phyloP scores from a whole-genome alignment of 2,888 invertebrate species.

The Dryobota labecula region DNA sequence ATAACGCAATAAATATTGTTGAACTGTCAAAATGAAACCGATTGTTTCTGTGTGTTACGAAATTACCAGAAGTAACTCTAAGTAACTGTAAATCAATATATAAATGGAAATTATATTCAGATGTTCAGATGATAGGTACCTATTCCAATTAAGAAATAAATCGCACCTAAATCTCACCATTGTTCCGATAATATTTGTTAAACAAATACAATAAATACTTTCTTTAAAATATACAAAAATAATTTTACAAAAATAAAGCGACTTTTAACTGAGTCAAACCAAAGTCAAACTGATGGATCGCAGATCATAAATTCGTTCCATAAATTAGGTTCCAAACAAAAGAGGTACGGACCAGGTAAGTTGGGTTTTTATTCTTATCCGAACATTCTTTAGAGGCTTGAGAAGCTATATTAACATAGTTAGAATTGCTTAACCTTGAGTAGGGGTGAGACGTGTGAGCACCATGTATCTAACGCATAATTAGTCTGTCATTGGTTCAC shows the following conservation, averaged over 20 bases:
- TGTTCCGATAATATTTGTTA: conserved; percentile 45
- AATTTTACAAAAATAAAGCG: conserved; percentile 30
- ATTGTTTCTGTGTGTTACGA: too few relatives aligned
- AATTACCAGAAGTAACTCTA: too few relatives aligned
- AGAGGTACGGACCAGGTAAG: background rate
- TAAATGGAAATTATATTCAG: background rate
- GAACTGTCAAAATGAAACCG: too few relatives aligned
- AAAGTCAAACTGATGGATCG: conserved; percentile 4
- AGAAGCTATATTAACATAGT: background rate
- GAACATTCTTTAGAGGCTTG: background rate
- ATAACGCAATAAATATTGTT: too few relatives aligned
- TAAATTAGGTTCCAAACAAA: conserved; percentile 5
- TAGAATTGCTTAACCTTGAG: background rate
- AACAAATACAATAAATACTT: conserved; percentile 55
- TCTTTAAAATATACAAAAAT: conserved; percentile 47
- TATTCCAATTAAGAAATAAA: conserved; percentile 32
- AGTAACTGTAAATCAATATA: too few relatives aligned
- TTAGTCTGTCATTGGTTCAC: too few relatives aligned
- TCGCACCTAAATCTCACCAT: conserved; percentile 61
- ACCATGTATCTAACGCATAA: too few relatives aligned
- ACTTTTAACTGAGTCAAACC: conserved; percentile 25
- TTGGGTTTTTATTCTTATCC: background rate
- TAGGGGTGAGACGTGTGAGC: too few relatives aligned
- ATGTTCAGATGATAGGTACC: background rate
- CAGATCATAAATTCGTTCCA: conserved; percentile 21